Evolutionary conservation across 2,888 invertebrate genomes (phyloP).

Genomic region (Ypsolopha scabrella): DNA sequence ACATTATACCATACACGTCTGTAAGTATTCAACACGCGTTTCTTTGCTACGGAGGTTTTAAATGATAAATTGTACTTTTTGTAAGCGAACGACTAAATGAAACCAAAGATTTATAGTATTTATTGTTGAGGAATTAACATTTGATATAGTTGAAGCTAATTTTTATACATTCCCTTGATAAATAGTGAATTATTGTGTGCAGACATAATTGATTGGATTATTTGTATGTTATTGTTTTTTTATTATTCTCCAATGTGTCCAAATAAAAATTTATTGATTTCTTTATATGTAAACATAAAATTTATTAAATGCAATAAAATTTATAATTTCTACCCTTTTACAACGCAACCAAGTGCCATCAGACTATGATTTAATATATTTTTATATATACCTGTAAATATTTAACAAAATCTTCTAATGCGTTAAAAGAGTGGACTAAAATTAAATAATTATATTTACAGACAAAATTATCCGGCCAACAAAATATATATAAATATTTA

Average conservation of each 20-base stretch:
- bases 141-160: constrained; percentile 52
- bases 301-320: constrained; percentile 12
- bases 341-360: constrained; percentile 67
- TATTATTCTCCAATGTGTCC: constrained; percentile 32
- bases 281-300: not conserved
- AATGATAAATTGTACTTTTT: constrained; percentile 28
- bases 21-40: constrained; percentile 13
- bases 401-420: constrained; percentile 25
- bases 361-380: constrained; percentile 56
- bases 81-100: constrained; percentile 56
- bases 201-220: constrained; percentile 9
- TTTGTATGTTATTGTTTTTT: constrained; percentile 8
- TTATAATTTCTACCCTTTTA: constrained; percentile 34
- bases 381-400: constrained; percentile 60
- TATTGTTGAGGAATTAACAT: constrained; percentile 57
- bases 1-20: constrained; percentile 3
- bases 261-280: constrained; percentile 21
- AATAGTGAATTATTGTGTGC: constrained; percentile 17
- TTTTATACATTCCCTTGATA: constrained; percentile 54
- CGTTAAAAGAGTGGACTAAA: constrained; percentile 46
- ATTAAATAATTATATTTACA: constrained; percentile 20
- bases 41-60: constrained; percentile 20
- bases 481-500: constrained; percentile 17
- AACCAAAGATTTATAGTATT: constrained; percentile 68
- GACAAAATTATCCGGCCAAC: constrained; percentile 47